Percentiles rank a stretch among this genome's conserved stretches.
Conservation (phyloP, 2,113 vertebrate species). For the Phylloscopus trochilus region DNA sequence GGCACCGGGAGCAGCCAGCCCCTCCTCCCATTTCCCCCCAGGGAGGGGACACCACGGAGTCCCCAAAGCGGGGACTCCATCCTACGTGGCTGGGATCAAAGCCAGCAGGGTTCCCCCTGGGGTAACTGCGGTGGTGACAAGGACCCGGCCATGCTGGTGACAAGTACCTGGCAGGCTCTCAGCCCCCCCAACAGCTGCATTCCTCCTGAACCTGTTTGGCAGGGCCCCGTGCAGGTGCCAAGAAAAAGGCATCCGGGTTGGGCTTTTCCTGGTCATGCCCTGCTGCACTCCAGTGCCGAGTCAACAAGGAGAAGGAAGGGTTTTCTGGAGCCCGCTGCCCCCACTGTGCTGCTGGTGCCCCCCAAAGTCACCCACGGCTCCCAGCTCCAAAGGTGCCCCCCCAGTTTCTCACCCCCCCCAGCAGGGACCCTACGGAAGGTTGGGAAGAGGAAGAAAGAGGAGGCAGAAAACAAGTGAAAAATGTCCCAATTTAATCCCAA, state of each 20-base stretch:
- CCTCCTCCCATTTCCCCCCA: accelerated
- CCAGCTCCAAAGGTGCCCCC: too few species aligned
- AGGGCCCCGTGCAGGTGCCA: not conserved
- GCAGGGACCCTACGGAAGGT: not conserved
- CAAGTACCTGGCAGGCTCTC: not conserved
- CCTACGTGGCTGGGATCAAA: accelerated
- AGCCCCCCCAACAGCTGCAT: not conserved
- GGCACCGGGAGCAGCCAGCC: not conserved
- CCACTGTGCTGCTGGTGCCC: not conserved
- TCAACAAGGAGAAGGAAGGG: not conserved
- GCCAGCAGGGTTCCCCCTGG: not conserved
- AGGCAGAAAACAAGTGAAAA: constrained; percentile 35
- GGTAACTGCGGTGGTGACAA: not conserved
- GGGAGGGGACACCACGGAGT: not conserved
- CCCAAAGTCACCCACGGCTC: not conserved
- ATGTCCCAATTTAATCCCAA: constrained; percentile 31
- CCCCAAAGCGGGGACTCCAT: not conserved
- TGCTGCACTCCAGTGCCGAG: not conserved
- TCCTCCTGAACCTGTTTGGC: constrained; percentile 44
- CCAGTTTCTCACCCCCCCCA: not conserved
- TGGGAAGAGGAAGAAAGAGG: not conserved
- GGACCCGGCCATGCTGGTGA: not conserved
- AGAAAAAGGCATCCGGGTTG: not conserved
- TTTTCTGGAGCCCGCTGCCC: not conserved
- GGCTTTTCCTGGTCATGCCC: not conserved